These are phyloP conservation scores for Tenthredo scrophulariae DNA, from an alignment of 2,888 invertebrate species.

Conservation along the genomic window DNA sequence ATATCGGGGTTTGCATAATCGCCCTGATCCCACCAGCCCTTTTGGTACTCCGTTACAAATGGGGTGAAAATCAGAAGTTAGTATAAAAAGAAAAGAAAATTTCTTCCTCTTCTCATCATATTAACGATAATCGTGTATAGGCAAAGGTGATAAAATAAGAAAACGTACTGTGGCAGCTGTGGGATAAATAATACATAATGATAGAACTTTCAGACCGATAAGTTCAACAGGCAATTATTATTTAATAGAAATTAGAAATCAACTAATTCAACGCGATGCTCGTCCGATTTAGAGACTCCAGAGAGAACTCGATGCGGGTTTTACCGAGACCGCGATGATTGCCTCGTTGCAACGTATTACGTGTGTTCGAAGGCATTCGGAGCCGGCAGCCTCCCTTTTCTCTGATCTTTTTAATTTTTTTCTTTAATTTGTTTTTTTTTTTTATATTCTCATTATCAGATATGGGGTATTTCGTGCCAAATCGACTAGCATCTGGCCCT, in stretches of 20 bases:
- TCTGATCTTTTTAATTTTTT: background rate
- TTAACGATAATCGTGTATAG: background rate
- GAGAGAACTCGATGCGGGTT: background rate
- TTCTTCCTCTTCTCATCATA: too few species aligned
- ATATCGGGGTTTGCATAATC: conserved; percentile 15
- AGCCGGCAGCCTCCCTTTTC: background rate
- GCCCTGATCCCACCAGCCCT: conserved; percentile 23
- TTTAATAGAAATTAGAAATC: background rate
- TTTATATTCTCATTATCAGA: background rate
- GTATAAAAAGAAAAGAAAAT: background rate
- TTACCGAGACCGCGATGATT: background rate
- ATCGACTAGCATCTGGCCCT: too few species aligned
- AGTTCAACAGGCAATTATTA: background rate
- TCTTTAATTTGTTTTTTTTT: too few species aligned
- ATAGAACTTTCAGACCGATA: background rate
- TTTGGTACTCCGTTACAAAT: conserved; percentile 26
- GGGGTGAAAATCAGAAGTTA: conserved; percentile 7
- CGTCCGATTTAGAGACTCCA: background rate
- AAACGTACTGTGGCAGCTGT: too few species aligned
- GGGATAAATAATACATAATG: too few species aligned
- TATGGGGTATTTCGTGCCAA: background rate
- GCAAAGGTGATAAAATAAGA: background rate
- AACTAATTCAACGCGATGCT: background rate
- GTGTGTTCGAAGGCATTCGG: background rate
- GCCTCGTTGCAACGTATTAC: background rate